Percentiles rank a stretch among this genome's conserved stretches.
Conservation (phyloP, 1,140 invertebrate species). For the Gerris buenoi region DNA sequence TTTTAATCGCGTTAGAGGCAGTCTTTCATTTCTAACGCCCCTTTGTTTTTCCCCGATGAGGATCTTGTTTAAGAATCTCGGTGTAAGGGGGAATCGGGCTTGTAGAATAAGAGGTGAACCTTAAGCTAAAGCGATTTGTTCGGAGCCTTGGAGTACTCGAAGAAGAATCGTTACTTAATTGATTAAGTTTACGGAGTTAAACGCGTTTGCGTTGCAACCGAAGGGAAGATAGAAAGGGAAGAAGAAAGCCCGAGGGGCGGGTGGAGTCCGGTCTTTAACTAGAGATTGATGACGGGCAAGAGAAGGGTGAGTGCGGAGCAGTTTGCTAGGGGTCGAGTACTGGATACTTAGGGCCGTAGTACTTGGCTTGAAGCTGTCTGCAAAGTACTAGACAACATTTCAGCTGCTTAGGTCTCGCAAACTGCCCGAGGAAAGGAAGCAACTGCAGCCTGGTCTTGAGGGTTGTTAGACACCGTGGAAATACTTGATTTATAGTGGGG, state of each 20-base stretch:
- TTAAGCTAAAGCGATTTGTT: background rate
- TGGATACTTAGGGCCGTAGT: too few species aligned
- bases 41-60: too few species aligned
- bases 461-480: background rate
- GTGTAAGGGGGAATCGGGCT: too few species aligned
- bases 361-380: too few species aligned
- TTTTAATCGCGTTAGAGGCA: too few species aligned
- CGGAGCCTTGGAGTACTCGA: too few species aligned
- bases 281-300: background rate
- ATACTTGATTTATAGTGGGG: background rate
- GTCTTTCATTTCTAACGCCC: too few species aligned
- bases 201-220: background rate
- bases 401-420: background rate
- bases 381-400: background rate
- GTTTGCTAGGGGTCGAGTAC: too few species aligned
- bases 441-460: background rate
- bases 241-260: background rate
- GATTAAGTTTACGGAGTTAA: background rate
- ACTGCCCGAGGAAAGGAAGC: too few species aligned
- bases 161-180: background rate
- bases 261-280: background rate
- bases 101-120: too few species aligned
- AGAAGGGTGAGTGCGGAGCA: background rate
- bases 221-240: background rate
- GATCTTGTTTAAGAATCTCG: too few species aligned